phyloP scores from a whole-genome alignment of 2,113 vertebrate species.

The Antigone vipio region DNA sequence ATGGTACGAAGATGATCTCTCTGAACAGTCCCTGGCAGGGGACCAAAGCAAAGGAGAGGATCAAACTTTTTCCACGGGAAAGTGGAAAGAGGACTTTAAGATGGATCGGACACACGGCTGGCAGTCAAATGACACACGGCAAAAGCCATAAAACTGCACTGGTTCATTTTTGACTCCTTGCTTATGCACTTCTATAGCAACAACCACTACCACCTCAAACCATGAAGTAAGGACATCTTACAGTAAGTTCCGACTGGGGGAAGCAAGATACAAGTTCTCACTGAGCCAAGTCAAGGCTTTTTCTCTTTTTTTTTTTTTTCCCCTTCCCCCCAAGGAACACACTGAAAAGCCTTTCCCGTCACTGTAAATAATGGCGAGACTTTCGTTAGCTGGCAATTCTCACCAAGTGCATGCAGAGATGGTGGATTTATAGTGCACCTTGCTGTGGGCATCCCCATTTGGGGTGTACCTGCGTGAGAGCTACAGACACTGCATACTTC shows the following conservation, averaged over 20 bases:
- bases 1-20: background rate
- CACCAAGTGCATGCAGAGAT: background rate
- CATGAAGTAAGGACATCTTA: background rate
- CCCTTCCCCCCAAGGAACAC: fast-evolving
- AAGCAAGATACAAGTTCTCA: background rate
- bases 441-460: background rate
- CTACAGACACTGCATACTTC: background rate
- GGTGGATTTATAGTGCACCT: background rate
- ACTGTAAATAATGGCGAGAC: background rate
- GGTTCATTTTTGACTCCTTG: background rate
- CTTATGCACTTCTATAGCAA: background rate
- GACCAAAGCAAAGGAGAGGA: background rate
- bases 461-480: background rate
- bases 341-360: background rate
- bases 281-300: background rate
- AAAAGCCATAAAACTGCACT: background rate
- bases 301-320: too few species aligned
- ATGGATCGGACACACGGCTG: background rate
- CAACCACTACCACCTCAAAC: background rate
- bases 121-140: background rate
- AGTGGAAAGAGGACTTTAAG: background rate
- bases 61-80: background rate
- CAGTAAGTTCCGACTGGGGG: background rate
- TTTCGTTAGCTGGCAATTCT: background rate
- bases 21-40: background rate